Percentiles rank a stretch among this genome's conserved stretches.
Evolutionary conservation across 2,113 vertebrate species (phyloP).

Genomic region (Macroglossus sobrinus): DNA sequence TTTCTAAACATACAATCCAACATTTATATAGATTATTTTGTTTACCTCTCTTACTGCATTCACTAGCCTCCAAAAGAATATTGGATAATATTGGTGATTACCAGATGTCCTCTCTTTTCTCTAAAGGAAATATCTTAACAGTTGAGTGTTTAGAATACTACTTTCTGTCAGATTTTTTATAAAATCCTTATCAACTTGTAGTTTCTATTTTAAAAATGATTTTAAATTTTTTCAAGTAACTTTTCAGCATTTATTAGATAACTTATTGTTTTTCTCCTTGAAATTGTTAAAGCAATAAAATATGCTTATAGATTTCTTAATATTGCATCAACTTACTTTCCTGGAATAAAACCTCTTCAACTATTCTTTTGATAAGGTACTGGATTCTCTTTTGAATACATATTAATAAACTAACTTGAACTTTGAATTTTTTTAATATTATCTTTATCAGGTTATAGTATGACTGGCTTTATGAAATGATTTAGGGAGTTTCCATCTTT

Average conservation of each 20-base stretch:
- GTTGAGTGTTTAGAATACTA: not conserved
- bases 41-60: not conserved
- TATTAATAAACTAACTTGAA: slow-evolving; percentile 12
- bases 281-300: not conserved
- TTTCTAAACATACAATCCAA: not conserved
- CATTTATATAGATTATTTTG: not conserved
- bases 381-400: not conserved
- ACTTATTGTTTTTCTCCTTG: not conserved
- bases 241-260: not conserved
- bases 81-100: not conserved
- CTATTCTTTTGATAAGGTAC: slow-evolving; percentile 1
- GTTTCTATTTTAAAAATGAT: not conserved
- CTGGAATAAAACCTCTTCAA: not conserved
- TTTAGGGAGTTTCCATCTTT: not conserved
- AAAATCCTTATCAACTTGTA: not conserved
- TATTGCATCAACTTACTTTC: not conserved
- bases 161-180: not conserved
- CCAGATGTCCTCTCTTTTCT: not conserved
- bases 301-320: not conserved
- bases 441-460: not conserved
- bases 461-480: not conserved
- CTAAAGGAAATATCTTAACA: not conserved
- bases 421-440: not conserved
- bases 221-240: not conserved
- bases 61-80: not conserved